Evolutionary conservation across 2,888 invertebrate genomes (phyloP).

Genomic region (Nomada hirtipes): DNA sequence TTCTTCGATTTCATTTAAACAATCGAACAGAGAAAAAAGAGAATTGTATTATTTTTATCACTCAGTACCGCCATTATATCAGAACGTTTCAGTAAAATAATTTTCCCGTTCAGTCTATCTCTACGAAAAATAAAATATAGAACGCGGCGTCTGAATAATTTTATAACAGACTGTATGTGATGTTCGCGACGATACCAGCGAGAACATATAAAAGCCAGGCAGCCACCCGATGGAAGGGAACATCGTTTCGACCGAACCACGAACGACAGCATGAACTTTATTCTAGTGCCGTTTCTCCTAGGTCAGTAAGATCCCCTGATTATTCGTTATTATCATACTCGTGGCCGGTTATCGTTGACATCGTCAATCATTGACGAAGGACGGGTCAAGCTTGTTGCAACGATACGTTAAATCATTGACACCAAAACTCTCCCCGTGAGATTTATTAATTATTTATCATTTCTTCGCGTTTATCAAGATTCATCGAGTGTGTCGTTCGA

Average conservation of each 20-base stretch:
- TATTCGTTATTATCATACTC: slow-evolving; percentile 17
- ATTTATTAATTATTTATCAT: slow-evolving; percentile 7
- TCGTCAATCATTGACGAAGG: slow-evolving; percentile 54
- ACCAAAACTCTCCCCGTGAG: slow-evolving; percentile 11
- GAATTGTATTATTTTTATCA: too few species aligned
- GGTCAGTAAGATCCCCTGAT: slow-evolving; percentile 64
- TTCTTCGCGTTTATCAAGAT: background rate
- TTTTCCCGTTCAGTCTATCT: too few species aligned
- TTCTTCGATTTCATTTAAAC: too few species aligned
- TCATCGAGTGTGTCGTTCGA: background rate
- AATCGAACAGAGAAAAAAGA: too few species aligned
- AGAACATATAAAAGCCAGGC: slow-evolving; percentile 27
- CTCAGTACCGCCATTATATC: too few species aligned
- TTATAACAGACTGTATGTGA: background rate
- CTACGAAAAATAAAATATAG: too few species aligned
- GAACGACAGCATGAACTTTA: slow-evolving; percentile 53
- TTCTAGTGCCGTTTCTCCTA: slow-evolving; percentile 66
- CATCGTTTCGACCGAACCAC: slow-evolving; percentile 22
- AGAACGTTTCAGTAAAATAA: too few species aligned
- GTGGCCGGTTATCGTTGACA: slow-evolving; percentile 38
- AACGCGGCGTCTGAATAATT: too few species aligned
- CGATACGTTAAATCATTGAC: slow-evolving; percentile 45
- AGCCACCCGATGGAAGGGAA: background rate
- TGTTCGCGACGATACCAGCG: background rate
- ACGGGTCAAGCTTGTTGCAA: slow-evolving; percentile 37